Evolutionary conservation across 2,888 invertebrate genomes (phyloP).

Genomic region (Diloba caeruleocephala): DNA sequence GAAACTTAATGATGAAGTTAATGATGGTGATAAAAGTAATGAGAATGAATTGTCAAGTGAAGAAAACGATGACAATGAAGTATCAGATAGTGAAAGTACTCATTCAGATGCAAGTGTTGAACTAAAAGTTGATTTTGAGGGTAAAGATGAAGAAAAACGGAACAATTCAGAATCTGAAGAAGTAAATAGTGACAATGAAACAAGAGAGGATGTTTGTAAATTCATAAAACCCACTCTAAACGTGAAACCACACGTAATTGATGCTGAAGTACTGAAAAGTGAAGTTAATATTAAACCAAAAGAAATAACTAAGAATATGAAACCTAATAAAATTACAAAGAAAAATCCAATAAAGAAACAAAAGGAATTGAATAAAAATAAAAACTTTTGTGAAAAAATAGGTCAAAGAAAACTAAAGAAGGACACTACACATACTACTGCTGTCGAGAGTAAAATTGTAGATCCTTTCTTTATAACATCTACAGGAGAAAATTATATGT

Average conservation of each 20-base stretch:
- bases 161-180: slow-evolving; percentile 15
- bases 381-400: slow-evolving; percentile 78
- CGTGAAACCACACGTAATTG: slow-evolving; percentile 15
- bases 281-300: slow-evolving; percentile 5
- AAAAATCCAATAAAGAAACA: slow-evolving; percentile 66
- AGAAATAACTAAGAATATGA: slow-evolving; percentile 16
- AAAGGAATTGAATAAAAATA: slow-evolving; percentile 75
- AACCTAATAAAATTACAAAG: slow-evolving; percentile 52
- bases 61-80: slow-evolving; percentile 30
- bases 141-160: slow-evolving; percentile 7
- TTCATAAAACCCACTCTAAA: slow-evolving; percentile 9
- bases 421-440: slow-evolving; percentile 52
- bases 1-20: slow-evolving; percentile 38
- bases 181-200: slow-evolving; percentile 9
- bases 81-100: slow-evolving; percentile 4
- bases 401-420: slow-evolving; percentile 74
- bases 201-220: slow-evolving; percentile 2
- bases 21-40: slow-evolving; percentile 15
- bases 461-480: slow-evolving; percentile 85
- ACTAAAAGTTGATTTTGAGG: slow-evolving; percentile 22
- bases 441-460: slow-evolving; percentile 69
- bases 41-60: slow-evolving; percentile 14
- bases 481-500: slow-evolving; percentile 82
- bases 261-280: slow-evolving; percentile 3
- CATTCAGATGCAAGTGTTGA: slow-evolving; percentile 10